Conservation (phyloP, 64 coral and sea anemone species). For the Platygyra sinensis region DNA sequence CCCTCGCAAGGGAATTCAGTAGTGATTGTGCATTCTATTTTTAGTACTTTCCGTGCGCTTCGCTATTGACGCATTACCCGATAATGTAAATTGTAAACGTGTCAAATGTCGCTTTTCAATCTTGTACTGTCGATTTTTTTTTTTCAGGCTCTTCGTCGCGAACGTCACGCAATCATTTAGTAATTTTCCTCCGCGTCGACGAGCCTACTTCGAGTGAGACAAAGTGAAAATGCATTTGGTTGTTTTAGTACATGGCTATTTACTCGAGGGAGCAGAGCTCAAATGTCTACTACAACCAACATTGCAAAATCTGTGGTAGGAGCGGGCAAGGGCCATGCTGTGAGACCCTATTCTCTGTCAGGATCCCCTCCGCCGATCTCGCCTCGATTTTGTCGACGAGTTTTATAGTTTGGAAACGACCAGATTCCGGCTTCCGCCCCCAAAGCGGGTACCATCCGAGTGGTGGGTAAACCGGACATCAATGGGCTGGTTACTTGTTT, state of each 20-base stretch:
- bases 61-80: no score
- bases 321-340: constrained; percentile 85
- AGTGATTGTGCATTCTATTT: no score
- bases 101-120: no score
- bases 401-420: constrained; percentile 65
- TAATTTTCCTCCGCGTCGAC: not conserved
- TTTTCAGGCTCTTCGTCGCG: not conserved
- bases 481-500: constrained; percentile 87
- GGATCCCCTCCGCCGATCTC: constrained; percentile 78
- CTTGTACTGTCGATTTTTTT: no score
- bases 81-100: no score
- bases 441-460: constrained; percentile 63
- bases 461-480: constrained; percentile 87
- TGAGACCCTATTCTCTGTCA: constrained; percentile 91
- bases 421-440: constrained; percentile 66
- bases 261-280: constrained; percentile 86
- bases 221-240: constrained; percentile 81
- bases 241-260: constrained; percentile 84
- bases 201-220: not conserved
- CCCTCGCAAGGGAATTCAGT: no score
- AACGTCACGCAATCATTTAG: not conserved
- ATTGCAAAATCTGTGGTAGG: constrained; percentile 89
- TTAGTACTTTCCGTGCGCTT: no score
- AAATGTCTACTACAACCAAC: constrained; percentile 90
- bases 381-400: constrained; percentile 89